phyloP scores from a whole-genome alignment of 2,113 vertebrate species.

The Heterotis niloticus region DNA sequence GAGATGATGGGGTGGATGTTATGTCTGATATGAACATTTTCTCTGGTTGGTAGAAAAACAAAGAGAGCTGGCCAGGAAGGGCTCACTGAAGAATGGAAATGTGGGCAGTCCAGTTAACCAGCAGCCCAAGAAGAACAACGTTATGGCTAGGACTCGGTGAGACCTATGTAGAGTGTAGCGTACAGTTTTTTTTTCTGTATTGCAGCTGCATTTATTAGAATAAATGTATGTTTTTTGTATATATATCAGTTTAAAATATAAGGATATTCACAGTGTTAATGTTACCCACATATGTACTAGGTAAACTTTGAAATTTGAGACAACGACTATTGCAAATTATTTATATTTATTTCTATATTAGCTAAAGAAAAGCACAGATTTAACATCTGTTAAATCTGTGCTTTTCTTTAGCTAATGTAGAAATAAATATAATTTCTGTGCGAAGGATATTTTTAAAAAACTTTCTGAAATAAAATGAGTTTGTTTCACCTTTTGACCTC shows the following conservation, averaged over 20 bases:
- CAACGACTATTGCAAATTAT: too few relatives aligned
- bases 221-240: background rate
- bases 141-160: conserved; percentile 97
- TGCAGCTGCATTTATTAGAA: conserved; percentile 8
- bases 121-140: conserved; percentile 97
- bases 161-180: background rate
- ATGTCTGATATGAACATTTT: conserved; percentile 22
- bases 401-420: too few relatives aligned
- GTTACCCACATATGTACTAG: too few relatives aligned
- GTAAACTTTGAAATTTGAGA: too few relatives aligned
- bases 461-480: too few relatives aligned
- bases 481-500: background rate
- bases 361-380: too few relatives aligned
- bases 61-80: conserved; percentile 89
- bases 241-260: too few relatives aligned
- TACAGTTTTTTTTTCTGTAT: background rate
- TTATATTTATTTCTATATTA: too few relatives aligned
- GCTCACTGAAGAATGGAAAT: conserved; percentile 88
- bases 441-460: too few relatives aligned
- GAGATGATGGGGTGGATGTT: background rate
- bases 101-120: conserved; percentile 94
- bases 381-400: too few relatives aligned
- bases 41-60: conserved; percentile 82
- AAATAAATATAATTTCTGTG: too few relatives aligned
- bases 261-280: too few relatives aligned